A percentile compares a stretch with the other conserved stretches of the same genome.
Conservation (phyloP, 2,113 vertebrate genomes). For the Procavia capensis region DNA sequence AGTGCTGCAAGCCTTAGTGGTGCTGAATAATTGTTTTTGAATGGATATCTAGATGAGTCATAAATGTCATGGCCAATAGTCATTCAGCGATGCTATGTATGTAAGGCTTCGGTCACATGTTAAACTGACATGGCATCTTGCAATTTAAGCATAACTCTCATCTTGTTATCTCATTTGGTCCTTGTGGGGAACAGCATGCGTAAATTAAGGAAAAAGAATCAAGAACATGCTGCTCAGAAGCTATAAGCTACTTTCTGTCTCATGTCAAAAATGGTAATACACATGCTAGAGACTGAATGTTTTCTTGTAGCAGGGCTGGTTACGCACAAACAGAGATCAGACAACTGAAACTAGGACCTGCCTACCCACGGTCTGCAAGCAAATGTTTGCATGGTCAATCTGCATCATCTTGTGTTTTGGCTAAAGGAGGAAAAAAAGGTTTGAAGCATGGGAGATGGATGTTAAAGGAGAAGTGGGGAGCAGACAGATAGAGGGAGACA, state of each 20-base stretch:
- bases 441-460: background rate
- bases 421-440: background rate
- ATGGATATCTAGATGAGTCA: background rate
- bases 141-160: background rate
- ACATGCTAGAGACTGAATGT: background rate
- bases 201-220: constrained; percentile 15
- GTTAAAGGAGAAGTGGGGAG: background rate
- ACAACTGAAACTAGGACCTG: background rate
- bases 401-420: background rate
- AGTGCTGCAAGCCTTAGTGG: background rate
- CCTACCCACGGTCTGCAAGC: background rate
- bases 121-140: background rate
- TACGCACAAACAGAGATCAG: background rate
- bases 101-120: background rate
- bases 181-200: background rate
- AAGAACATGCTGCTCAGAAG: background rate
- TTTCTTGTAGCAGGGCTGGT: background rate
- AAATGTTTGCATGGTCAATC: background rate
- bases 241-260: background rate
- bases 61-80: background rate
- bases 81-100: background rate
- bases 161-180: background rate
- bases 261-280: background rate
- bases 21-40: background rate
- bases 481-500: background rate